Percentiles rank a stretch among this genome's conserved stretches.
Conservation (phyloP, 2,888 invertebrate species). For the Notodonta dromedarius region DNA sequence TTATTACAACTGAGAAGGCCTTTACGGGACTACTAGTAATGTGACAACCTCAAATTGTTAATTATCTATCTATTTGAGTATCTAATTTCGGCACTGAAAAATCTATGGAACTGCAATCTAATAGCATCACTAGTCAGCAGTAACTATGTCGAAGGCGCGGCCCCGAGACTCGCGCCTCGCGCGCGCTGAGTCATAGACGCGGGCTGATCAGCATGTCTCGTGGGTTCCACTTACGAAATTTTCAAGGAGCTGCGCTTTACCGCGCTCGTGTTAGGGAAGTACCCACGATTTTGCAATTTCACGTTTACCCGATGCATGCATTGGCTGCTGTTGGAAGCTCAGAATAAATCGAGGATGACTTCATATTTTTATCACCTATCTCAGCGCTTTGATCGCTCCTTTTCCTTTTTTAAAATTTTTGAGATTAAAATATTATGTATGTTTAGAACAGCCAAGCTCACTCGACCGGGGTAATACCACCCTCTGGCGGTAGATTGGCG, state of each 20-base stretch:
- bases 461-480: too few species aligned
- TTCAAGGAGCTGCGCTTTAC: conserved; percentile 50
- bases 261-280: conserved; percentile 62
- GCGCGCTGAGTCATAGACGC: conserved; percentile 51
- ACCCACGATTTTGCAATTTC: conserved; percentile 53
- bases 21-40: too few species aligned
- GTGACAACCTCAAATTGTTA: too few species aligned
- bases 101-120: not conserved
- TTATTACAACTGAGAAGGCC: too few species aligned
- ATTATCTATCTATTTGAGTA: too few species aligned
- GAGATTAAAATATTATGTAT: too few species aligned
- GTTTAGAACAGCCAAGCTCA: too few species aligned
- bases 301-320: conserved; percentile 37
- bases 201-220: conserved; percentile 58
- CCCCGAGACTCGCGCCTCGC: conserved; percentile 21
- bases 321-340: not conserved
- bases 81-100: not conserved
- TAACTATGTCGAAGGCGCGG: conserved; percentile 27
- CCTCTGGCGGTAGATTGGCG: too few species aligned
- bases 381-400: too few species aligned
- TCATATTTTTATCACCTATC: too few species aligned
- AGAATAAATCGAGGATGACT: too few species aligned
- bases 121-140: not conserved
- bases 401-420: too few species aligned
- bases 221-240: conserved; percentile 58